These are phyloP conservation scores for Oedothorax gibbosus DNA, from an alignment of 1,140 invertebrate species.

Conservation along the genomic window DNA sequence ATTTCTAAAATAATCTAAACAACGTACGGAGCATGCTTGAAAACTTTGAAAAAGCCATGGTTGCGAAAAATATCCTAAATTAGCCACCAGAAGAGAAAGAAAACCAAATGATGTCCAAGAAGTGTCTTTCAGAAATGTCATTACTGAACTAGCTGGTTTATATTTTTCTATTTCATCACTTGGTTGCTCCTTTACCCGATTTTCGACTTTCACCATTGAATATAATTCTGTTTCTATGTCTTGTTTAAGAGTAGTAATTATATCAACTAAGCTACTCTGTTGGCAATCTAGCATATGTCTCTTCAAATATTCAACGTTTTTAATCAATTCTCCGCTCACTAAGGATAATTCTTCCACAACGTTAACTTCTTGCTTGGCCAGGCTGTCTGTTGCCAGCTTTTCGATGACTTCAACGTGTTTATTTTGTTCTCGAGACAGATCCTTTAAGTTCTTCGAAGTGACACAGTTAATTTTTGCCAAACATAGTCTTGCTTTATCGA, in stretches of 20 bases:
- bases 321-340: neutral
- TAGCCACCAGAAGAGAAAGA: too few species aligned
- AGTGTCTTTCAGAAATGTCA: too few species aligned
- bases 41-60: too few species aligned
- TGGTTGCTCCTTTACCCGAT: too few species aligned
- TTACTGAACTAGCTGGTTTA: too few species aligned
- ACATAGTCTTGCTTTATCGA: neutral
- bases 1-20: too few species aligned
- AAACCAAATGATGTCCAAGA: too few species aligned
- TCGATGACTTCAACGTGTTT: neutral
- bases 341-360: neutral
- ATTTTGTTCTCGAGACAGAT: neutral
- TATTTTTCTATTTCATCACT: too few species aligned
- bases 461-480: neutral
- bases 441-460: neutral
- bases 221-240: too few species aligned
- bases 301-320: neutral
- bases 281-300: neutral
- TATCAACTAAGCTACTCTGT: neutral
- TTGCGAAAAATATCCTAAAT: too few species aligned
- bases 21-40: too few species aligned
- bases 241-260: neutral
- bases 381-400: neutral
- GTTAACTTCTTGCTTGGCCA: neutral
- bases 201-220: too few species aligned